These are phyloP conservation scores for Cladorhizidae sp. DNA, from an alignment of 37 sponge, comb jelly and placozoan species.

Conservation along the genomic window DNA sequence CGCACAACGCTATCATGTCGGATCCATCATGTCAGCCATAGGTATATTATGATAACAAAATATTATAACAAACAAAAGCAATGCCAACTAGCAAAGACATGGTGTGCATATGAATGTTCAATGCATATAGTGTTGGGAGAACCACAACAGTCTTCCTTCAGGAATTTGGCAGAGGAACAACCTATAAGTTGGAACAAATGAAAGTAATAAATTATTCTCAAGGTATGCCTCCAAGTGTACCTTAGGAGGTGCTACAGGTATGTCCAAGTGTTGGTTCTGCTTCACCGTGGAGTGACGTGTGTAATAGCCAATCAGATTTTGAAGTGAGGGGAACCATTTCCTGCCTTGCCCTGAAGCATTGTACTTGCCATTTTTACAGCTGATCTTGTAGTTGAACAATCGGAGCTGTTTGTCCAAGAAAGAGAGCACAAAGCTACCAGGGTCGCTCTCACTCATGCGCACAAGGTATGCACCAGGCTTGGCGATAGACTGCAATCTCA, in stretches of 20 bases:
- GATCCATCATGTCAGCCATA: too few species aligned
- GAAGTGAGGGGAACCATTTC: constrained; percentile 72
- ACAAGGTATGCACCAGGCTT: constrained; percentile 73
- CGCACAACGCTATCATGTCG: too few species aligned
- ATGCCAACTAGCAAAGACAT: too few species aligned
- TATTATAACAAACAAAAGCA: too few species aligned
- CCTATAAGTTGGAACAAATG: not conserved
- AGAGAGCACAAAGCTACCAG: constrained; percentile 64
- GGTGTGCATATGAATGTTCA: too few species aligned
- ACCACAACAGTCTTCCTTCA: too few species aligned
- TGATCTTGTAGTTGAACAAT: constrained; percentile 78
- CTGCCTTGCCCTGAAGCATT: constrained; percentile 62
- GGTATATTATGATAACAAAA: too few species aligned
- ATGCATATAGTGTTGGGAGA: too few species aligned
- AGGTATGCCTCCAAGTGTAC: not conserved
- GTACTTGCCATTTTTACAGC: constrained; percentile 66
- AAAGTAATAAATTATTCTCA: not conserved
- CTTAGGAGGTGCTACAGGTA: constrained; percentile 19
- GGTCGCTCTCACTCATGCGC: constrained; percentile 60
- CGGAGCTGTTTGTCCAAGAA: constrained; percentile 47
- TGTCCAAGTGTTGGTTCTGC: constrained; percentile 19
- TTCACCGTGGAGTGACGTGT: constrained; percentile 45
- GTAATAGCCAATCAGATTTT: constrained; percentile 80
- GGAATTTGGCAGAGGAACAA: not conserved
- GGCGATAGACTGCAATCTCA: constrained; percentile 33